These are phyloP conservation scores for Teinopalpus imperialis DNA, from an alignment of 2,888 invertebrate species.

Conservation along the genomic window DNA sequence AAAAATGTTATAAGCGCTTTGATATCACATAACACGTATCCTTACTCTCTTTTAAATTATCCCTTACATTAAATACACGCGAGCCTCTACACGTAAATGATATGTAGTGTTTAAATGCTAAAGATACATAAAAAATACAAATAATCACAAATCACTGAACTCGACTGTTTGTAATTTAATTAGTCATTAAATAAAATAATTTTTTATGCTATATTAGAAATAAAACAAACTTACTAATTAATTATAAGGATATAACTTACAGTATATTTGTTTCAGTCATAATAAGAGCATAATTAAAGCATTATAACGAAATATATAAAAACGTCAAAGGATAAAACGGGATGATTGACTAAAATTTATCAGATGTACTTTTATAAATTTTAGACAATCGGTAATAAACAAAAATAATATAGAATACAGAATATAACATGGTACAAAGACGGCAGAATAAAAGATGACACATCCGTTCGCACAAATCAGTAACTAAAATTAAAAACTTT, in stretches of 20 bases:
- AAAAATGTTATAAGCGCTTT: conserved; percentile 66
- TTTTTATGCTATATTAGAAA: conserved; percentile 21
- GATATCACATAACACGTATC: conserved; percentile 34
- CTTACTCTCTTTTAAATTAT: not conserved
- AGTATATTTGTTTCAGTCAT: conserved; percentile 47
- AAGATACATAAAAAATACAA: conserved; percentile 20
- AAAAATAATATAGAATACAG: conserved; percentile 20
- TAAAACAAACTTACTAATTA: conserved; percentile 17
- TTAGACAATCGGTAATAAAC: conserved; percentile 42
- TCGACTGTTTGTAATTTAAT: conserved; percentile 4
- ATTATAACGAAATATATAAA: conserved; percentile 50
- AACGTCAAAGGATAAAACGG: conserved; percentile 67
- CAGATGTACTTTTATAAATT: conserved; percentile 40
- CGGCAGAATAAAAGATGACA: conserved; percentile 3
- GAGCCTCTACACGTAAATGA: conserved; percentile 60
- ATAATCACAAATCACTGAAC: conserved; percentile 3
- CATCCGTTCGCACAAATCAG: too few relatives aligned
- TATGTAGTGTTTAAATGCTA: conserved; percentile 53
- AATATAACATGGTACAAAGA: conserved; percentile 5
- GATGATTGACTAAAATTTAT: conserved; percentile 48
- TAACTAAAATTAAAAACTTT: conserved; percentile 9
- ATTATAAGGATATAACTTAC: conserved; percentile 19
- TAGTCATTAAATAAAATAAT: conserved; percentile 16
- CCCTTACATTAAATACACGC: conserved; percentile 40
- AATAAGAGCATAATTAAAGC: conserved; percentile 48